A percentile compares a stretch with the other conserved stretches of the same genome.
Conservation (phyloP, 2,888 invertebrate genomes). For the Coenonympha glycerion region DNA sequence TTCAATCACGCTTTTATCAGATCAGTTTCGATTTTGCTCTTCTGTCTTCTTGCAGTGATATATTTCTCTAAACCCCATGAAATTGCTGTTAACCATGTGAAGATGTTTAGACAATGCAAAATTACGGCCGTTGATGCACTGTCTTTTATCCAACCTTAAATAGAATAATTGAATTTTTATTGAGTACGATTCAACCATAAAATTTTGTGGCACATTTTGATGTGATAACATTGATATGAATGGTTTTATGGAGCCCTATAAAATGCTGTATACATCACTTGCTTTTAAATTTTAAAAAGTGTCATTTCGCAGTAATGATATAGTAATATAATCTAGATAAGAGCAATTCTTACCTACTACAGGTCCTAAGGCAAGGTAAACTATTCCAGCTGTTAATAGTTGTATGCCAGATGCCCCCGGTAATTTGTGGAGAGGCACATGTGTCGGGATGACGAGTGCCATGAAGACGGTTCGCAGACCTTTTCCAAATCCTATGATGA, state of each 20-base stretch:
- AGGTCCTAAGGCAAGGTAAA: constrained; percentile 78
- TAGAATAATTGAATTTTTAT: not conserved
- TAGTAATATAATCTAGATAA: not conserved
- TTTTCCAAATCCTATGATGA: constrained; percentile 82
- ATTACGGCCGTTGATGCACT: constrained; percentile 76
- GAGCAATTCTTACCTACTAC: constrained; percentile 74
- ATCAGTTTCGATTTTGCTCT: constrained; percentile 13
- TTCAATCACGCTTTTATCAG: constrained; percentile 3
- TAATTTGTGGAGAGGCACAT: constrained; percentile 81
- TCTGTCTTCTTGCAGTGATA: constrained; percentile 44
- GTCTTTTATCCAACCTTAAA: constrained; percentile 79
- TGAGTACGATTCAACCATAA: not conserved
- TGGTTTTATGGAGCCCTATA: no score
- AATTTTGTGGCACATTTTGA: not conserved
- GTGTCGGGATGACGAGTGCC: constrained; percentile 82
- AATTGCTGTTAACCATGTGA: constrained; percentile 78
- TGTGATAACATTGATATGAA: not conserved
- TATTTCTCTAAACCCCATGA: constrained; percentile 79
- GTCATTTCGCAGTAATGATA: not conserved
- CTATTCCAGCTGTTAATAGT: constrained; percentile 79
- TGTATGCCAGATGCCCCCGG: constrained; percentile 84
- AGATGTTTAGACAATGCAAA: constrained; percentile 79
- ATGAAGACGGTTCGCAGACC: constrained; percentile 84
- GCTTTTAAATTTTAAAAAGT: not conserved
- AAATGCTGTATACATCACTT: no score